Base-by-base conservation (phyloP, 2,797 vertebrate species). In the Arnoldichthys spilopterus region DNA sequence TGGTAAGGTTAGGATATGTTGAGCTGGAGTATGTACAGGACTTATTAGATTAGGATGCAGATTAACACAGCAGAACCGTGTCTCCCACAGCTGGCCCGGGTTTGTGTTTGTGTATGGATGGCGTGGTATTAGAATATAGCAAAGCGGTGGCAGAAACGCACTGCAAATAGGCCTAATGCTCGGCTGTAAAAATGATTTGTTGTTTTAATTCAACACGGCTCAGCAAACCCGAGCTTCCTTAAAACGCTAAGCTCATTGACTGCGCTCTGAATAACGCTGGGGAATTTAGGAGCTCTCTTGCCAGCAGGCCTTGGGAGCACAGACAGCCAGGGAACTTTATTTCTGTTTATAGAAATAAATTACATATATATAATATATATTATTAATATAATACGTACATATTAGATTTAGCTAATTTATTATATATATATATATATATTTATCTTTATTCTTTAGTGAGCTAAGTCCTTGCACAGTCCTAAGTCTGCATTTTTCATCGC, bases 11-110 rank as follows among this genome's bases (percentile, higher is more conserved):
- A 22, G 66, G 64, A 54, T 53, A 53, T n/a, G 30, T 37, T 76
- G 49, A 72, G 54, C 43, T 32, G n/a, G 32, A 11, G 16, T 37
- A 6, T 67, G 47, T 53, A 66, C 47, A 54, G 24, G 24, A 13
- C 32, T 81, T 24, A 77, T 81, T 76, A 59, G 61, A 81, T 80
- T 76, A 51, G 51, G 47, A 28, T 18, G 16, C 63, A 32, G 22
- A 68, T 68, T 68, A 47, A 28, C 61, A 54, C 34, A 16, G 18
- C 11, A 24, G 32, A 54, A 71, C 70, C 62, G 26, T 37, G 32
- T 67, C 43, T 47, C 15, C 13, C 24, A 15, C 22, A 70, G 9
- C 34, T 34, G 32, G 32, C 13, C 32, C 37, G 61, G 5, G 18
- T 37, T 7, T 63, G 61, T n/a, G 9, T 51, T 3, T 51, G 47